These are phyloP conservation scores for Xiphophorus hellerii DNA, from an alignment of 2,113 vertebrate species.

Conservation along the genomic window DNA sequence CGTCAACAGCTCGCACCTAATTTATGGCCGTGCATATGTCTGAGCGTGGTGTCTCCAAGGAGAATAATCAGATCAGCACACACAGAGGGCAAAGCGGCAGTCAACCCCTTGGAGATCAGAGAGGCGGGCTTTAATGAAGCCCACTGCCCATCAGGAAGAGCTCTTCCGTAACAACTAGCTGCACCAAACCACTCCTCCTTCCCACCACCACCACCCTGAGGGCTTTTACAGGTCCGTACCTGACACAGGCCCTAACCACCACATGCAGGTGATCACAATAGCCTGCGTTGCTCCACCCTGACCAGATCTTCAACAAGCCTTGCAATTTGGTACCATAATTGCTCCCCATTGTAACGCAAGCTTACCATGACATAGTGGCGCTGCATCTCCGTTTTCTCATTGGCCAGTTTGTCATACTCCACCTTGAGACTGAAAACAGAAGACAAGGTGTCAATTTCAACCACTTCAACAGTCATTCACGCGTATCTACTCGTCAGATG, in stretches of 20 bases:
- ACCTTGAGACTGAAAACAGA: slow-evolving; percentile 87
- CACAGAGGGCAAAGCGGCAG: slow-evolving; percentile 76
- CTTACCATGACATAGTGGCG: slow-evolving; percentile 99
- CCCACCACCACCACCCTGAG: slow-evolving; percentile 38
- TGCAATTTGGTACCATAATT: slow-evolving; percentile 70
- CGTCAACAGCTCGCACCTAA: slow-evolving; percentile 76
- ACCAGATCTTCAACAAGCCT: slow-evolving; percentile 63
- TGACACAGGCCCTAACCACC: slow-evolving; percentile 69
- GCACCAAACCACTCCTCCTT: slow-evolving; percentile 20
- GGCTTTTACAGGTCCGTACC: slow-evolving; percentile 69
- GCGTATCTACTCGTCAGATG: slow-evolving; percentile 47
- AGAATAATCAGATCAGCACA: slow-evolving; percentile 85
- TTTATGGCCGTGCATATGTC: slow-evolving; percentile 80
- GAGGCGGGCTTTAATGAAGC: slow-evolving; percentile 72
- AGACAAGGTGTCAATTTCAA: slow-evolving; percentile 72
- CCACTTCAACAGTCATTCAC: slow-evolving; percentile 56
- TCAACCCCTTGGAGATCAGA: slow-evolving; percentile 74
- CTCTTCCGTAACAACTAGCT: slow-evolving; percentile 58
- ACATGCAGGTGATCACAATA: slow-evolving; percentile 69
- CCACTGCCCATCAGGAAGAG: slow-evolving; percentile 72
- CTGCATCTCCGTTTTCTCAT: slow-evolving; percentile 98
- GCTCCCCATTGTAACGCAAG: slow-evolving; percentile 65
- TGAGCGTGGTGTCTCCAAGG: slow-evolving; percentile 79
- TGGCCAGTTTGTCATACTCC: slow-evolving; percentile 96
- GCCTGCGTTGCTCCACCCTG: slow-evolving; percentile 54